Conservation (phyloP, 2,888 invertebrate species). For the Deroplatys truncata region DNA sequence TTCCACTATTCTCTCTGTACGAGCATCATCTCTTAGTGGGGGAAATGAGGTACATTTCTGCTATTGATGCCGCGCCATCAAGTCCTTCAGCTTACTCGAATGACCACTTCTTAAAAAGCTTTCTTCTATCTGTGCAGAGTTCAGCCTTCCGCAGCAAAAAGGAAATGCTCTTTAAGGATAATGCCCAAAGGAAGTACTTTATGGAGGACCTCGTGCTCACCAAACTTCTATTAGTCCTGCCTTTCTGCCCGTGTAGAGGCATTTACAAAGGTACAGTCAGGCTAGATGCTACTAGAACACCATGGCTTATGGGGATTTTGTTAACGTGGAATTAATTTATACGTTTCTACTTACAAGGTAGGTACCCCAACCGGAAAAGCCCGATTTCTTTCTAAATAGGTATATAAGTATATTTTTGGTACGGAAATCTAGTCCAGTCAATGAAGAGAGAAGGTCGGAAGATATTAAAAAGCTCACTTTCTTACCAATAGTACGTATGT, state of each 20-base stretch:
- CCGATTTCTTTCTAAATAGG: no score
- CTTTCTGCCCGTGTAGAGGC: background rate
- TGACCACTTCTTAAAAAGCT: background rate
- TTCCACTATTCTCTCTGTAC: no score
- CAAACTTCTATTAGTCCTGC: background rate
- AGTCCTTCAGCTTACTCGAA: background rate
- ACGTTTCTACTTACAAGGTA: no score
- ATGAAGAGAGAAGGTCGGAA: no score
- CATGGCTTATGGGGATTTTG: no score
- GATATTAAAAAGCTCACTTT: no score
- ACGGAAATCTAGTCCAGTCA: no score
- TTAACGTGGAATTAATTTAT: no score
- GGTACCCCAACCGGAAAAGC: no score
- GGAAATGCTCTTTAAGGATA: background rate
- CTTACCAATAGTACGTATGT: no score
- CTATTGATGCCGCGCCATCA: background rate
- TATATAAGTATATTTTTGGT: no score
- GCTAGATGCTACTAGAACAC: background rate
- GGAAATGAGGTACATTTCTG: background rate
- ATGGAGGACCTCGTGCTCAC: background rate
- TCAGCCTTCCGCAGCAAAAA: background rate
- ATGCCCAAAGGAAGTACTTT: background rate
- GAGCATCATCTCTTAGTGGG: no score
- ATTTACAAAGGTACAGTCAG: background rate
- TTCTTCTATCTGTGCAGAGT: background rate